A percentile compares a stretch with the other conserved stretches of the same genome.
phyloP scores from a whole-genome alignment of 2,888 invertebrate genomes.

The Gibbula magus region DNA sequence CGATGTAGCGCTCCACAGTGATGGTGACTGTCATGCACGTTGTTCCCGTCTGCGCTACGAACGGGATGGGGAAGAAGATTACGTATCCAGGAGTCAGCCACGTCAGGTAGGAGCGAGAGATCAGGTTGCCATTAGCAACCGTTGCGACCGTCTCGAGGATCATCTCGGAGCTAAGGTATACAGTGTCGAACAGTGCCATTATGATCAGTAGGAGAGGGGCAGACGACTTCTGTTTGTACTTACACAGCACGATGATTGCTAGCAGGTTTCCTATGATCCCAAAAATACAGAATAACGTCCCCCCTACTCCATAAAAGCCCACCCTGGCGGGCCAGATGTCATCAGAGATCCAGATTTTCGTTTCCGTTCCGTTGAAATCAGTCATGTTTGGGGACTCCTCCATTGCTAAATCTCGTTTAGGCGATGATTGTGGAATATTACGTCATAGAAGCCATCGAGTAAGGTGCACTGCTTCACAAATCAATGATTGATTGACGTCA shows the following conservation, averaged over 20 bases:
- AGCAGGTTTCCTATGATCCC: constrained; percentile 41
- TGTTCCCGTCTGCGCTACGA: constrained; percentile 37
- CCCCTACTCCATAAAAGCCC: constrained; percentile 34
- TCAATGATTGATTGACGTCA: too few relatives aligned
- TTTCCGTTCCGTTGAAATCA: too few relatives aligned
- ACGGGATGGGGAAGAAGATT: constrained; percentile 33
- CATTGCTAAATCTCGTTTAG: too few relatives aligned
- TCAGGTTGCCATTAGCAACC: constrained; percentile 25
- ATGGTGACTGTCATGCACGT: constrained; percentile 38
- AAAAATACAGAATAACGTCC: constrained; percentile 32
- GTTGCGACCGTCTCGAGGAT: constrained; percentile 34
- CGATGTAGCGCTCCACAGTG: constrained; percentile 42
- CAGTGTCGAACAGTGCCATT: constrained; percentile 36
- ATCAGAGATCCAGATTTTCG: constrained; percentile 1
- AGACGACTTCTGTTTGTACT: constrained; percentile 35
- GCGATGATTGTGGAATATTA: too few relatives aligned
- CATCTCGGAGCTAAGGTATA: constrained; percentile 33
- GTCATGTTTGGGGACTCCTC: too few relatives aligned
- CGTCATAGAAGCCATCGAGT: too few relatives aligned
- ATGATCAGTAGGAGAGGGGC: constrained; percentile 41
- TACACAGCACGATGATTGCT: constrained; percentile 38
- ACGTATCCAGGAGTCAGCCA: constrained; percentile 31
- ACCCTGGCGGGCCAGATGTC: constrained; percentile 35
- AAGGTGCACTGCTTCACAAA: too few relatives aligned
- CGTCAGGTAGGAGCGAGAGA: constrained; percentile 23